phyloP scores from a whole-genome alignment of 1,140 invertebrate species.

The Protaetia brevitarsis region DNA sequence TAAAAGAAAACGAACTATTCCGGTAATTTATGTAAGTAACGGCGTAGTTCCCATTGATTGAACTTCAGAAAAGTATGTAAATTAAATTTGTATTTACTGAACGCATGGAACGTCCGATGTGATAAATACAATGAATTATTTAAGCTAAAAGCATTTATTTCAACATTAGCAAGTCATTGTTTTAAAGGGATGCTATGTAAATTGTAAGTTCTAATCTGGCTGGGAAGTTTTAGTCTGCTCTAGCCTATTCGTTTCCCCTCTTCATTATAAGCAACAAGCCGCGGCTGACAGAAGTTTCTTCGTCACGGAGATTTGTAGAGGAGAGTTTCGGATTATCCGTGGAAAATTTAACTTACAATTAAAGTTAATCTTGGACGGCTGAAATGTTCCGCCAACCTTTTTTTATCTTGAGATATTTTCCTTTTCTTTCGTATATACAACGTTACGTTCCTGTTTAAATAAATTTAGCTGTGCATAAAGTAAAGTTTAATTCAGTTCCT shows the following conservation, averaged over 20 bases:
- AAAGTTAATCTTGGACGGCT: constrained; percentile 13
- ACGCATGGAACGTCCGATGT: no score
- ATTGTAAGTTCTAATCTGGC: background rate
- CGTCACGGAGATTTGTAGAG: constrained; percentile 17
- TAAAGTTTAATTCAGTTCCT: no score
- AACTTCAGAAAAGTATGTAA: no score
- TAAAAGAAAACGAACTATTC: no score
- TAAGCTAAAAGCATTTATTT: constrained; percentile 2
- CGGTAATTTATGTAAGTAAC: no score
- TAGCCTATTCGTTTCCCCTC: background rate
- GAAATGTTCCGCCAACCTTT: background rate
- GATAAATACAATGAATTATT: no score
- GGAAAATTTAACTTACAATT: constrained; percentile 23
- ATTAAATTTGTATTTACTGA: no score
- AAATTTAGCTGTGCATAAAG: no score
- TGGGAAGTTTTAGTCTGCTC: background rate
- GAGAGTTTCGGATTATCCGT: constrained; percentile 5
- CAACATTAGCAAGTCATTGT: background rate
- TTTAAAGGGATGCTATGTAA: background rate
- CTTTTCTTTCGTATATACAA: no score
- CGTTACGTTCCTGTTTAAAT: no score
- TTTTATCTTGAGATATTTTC: no score
- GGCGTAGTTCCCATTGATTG: no score
- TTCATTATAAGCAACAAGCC: constrained; percentile 2
- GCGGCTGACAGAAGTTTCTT: constrained; percentile 9